Evolutionary conservation across 2,797 vertebrate species (phyloP).

Genomic region (Erpetoichthys calabaricus): DNA sequence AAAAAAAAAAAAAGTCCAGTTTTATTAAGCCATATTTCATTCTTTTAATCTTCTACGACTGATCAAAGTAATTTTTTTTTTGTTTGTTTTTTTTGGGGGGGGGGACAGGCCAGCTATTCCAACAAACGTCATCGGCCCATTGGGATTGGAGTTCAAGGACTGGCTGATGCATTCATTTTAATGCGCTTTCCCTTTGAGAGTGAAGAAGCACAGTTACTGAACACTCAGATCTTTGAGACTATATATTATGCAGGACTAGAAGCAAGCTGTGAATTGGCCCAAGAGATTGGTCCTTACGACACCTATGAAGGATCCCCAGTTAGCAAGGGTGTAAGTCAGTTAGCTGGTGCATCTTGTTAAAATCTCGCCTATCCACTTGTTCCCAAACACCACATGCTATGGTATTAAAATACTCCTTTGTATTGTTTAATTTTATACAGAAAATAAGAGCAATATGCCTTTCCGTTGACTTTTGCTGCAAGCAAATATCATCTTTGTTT

Average conservation of each 20-base stretch:
- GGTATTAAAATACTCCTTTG: too few relatives aligned
- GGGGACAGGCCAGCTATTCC: constrained; percentile 57
- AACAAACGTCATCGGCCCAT: constrained; percentile 86
- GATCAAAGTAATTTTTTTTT: background rate
- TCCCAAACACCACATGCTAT: too few relatives aligned
- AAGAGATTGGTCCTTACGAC: constrained; percentile 64
- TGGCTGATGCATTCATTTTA: constrained; percentile 89
- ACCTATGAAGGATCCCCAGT: constrained; percentile 78
- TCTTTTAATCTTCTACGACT: too few relatives aligned
- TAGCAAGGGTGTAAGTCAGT: constrained; percentile 71
- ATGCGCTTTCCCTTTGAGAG: constrained; percentile 92
- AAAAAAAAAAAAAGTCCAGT: too few relatives aligned
- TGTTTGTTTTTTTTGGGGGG: background rate
- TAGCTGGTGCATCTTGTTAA: constrained; percentile 1
- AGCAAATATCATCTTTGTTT: too few relatives aligned
- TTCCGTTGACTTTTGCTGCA: too few relatives aligned
- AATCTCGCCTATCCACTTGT: too few relatives aligned
- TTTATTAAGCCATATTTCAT: too few relatives aligned
- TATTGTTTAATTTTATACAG: background rate
- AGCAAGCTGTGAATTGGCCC: constrained; percentile 79
- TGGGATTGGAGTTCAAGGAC: constrained; percentile 87
- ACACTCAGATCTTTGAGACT: constrained; percentile 91
- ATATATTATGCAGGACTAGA: constrained; percentile 86
- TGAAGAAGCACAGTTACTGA: constrained; percentile 72
- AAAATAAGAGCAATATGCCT: too few relatives aligned